Evolutionary conservation across 2,888 invertebrate genomes (phyloP), one percentile per base, ranked within the genome.

Genomic region (Andrena haemorrhoa): DNA sequence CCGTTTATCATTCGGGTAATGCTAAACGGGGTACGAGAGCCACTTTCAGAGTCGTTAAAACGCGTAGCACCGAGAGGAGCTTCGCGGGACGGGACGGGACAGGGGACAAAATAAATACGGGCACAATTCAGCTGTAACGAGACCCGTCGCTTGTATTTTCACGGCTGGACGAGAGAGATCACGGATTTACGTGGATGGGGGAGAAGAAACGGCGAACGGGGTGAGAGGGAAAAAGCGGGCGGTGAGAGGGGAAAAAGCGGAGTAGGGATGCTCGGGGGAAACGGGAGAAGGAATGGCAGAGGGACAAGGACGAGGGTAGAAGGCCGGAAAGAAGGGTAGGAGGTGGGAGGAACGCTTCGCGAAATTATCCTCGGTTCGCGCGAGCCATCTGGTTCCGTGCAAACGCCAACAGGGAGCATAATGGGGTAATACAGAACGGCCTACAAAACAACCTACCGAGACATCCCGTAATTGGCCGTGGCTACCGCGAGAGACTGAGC

Each of bases 401-500:
- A 77, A 71, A 75, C 68, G 68, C 64, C 69, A 63, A 71, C 60
- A 63, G 70, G 69, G 73, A 82, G 84, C 87, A 90, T 91, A 91
- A 92, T 91, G 88, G 88, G 91, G 87, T 91, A 91, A 92, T 89
- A 88, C 85, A 79, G 87, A 79, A 86, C 83, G 81, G 85, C 79
- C 88, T 79, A 84, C 85, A 85, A 88, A 90, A 89, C 87, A 80
- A 85, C 75, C 85, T 69, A 77, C 76, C 82, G 78, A 77, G 83
- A 85, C 89, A 85, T 90, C 86, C 79, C 90, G 83, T 89, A 89
- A 90, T 89, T 90, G 90, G 89, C 79, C 82, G 86, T 60, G 84
- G 77, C 82, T 76, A 79, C 81, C 76, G 73, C 23, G 65, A 41
- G 47, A 49, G 26, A 12, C 58, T 12, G 35, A 16, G n/a, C 76